These are phyloP conservation scores for Scarus forsteni DNA, from an alignment of 2,797 vertebrate species.

Conservation along the genomic window DNA sequence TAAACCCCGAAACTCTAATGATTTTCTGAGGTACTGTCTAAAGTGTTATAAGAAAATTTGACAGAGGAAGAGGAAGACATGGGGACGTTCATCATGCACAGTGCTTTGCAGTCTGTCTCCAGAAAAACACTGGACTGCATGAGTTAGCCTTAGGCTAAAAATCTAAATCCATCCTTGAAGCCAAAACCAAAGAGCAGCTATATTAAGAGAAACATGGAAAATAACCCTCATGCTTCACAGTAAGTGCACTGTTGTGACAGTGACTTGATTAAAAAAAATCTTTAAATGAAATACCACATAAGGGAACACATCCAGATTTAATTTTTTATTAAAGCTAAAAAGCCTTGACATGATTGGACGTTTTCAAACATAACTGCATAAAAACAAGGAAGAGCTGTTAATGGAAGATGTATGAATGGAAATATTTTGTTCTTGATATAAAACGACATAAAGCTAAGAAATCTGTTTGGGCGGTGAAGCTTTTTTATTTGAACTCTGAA, in stretches of 20 bases:
- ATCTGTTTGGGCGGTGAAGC: no score
- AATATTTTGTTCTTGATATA: neutral
- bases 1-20: no score
- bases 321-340: neutral
- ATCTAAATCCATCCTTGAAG: neutral
- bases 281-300: neutral
- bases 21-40: neutral
- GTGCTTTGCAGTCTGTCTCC: neutral
- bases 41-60: neutral
- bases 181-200: conserved; percentile 8
- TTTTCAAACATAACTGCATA: neutral
- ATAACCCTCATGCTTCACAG: neutral
- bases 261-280: neutral
- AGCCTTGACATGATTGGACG: neutral
- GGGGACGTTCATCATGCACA: conserved; percentile 7
- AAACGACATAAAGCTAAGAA: neutral
- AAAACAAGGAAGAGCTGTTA: neutral
- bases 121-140: conserved; percentile 7
- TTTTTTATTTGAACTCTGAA: no score
- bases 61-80: neutral
- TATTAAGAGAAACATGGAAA: neutral
- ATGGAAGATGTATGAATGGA: neutral
- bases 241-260: neutral
- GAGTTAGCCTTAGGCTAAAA: conserved; percentile 1
- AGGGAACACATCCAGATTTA: neutral